Evolutionary conservation across 2,797 vertebrate genomes (phyloP).

Genomic region (Micromesistius poutassou): DNA sequence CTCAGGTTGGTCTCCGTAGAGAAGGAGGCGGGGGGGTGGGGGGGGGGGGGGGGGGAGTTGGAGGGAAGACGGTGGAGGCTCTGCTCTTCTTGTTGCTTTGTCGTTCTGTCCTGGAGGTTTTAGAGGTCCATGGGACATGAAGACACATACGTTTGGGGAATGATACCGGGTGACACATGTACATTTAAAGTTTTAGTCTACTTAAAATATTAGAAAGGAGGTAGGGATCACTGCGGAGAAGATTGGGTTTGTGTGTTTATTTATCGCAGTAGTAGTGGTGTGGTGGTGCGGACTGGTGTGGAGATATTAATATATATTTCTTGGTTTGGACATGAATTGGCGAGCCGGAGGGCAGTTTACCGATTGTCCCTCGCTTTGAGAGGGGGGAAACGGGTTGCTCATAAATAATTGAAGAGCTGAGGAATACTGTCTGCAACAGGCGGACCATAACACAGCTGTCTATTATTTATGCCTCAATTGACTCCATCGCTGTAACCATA

Average conservation of each 20-base stretch:
- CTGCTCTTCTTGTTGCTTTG: neutral
- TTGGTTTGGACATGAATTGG: too few species aligned
- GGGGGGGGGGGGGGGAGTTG: neutral
- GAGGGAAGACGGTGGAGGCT: neutral
- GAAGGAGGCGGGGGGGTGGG: neutral
- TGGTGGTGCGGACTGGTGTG: too few species aligned
- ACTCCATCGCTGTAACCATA: neutral
- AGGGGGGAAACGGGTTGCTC: neutral
- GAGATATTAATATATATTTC: too few species aligned
- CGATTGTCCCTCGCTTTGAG: neutral
- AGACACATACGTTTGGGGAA: neutral
- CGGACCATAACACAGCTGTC: neutral
- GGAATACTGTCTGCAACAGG: neutral
- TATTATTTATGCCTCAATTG: neutral
- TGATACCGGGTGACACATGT: neutral
- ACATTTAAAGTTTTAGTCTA: neutral
- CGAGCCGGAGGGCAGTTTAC: too few species aligned
- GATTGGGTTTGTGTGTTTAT: neutral
- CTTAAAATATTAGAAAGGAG: neutral
- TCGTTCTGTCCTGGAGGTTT: neutral
- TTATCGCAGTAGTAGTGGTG: neutral
- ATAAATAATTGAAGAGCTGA: neutral
- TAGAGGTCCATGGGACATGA: neutral
- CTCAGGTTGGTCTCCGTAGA: conserved; percentile 78
- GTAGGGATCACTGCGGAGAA: neutral